phyloP scores from a whole-genome alignment of 2,888 invertebrate species.

The Tromatobia lineatoria region DNA sequence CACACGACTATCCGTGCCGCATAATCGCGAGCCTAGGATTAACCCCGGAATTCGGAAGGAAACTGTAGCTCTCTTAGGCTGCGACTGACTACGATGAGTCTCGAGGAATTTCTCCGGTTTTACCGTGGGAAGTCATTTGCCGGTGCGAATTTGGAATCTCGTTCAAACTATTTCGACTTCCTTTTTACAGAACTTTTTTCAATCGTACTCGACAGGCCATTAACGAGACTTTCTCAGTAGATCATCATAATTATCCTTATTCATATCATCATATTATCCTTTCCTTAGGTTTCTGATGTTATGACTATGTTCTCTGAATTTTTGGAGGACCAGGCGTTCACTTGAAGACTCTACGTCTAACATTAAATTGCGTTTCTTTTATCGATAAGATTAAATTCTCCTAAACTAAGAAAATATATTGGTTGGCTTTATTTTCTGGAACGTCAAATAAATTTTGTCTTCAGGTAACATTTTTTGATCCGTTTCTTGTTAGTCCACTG shows the following conservation, averaged over 20 bases:
- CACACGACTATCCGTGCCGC: constrained; percentile 75
- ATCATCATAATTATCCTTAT: constrained; percentile 20
- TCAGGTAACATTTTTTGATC: too few relatives aligned
- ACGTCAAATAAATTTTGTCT: too few relatives aligned
- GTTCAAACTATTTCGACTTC: constrained; percentile 32
- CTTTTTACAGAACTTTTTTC: constrained; percentile 9
- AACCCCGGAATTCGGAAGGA: constrained; percentile 76
- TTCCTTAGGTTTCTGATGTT: not conserved
- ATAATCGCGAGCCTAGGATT: constrained; percentile 75
- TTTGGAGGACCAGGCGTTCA: too few relatives aligned
- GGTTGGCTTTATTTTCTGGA: too few relatives aligned
- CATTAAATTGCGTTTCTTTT: too few relatives aligned
- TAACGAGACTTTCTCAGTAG: constrained; percentile 4
- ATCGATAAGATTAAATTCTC: too few relatives aligned
- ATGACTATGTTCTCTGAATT: not conserved
- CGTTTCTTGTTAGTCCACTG: too few relatives aligned
- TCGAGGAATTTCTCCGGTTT: constrained; percentile 51
- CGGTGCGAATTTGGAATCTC: constrained; percentile 52
- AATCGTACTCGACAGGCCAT: constrained; percentile 9
- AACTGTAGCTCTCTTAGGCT: constrained; percentile 58
- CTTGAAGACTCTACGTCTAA: too few relatives aligned
- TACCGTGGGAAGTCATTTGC: constrained; percentile 68
- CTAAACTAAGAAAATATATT: too few relatives aligned
- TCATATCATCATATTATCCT: too few relatives aligned
- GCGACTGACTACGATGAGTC: constrained; percentile 35